Conservation (phyloP, 2,797 vertebrate genomes). For the Pangasius djambal region DNA sequence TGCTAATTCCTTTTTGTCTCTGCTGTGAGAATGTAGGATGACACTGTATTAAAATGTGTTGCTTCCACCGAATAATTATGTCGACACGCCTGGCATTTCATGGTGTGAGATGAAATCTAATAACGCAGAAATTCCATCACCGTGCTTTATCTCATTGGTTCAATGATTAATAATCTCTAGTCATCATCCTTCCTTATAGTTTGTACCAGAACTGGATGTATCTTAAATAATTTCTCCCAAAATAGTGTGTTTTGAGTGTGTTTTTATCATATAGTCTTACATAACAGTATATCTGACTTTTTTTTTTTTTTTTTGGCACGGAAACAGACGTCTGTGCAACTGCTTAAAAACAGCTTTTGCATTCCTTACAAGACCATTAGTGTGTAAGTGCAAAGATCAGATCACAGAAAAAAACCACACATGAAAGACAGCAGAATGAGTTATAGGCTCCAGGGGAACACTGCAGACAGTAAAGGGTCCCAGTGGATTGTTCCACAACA, state of each 20-base stretch:
- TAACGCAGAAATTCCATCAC: not conserved
- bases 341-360: constrained; percentile 7
- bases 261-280: constrained; percentile 5
- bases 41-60: not conserved
- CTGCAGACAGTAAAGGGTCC: not conserved
- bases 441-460: constrained; percentile 19
- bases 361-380: constrained; percentile 40
- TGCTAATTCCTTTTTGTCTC: not conserved
- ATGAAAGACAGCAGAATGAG: constrained; percentile 23
- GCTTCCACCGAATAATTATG: not conserved
- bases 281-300: not conserved
- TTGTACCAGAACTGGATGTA: not conserved
- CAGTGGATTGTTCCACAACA: not conserved
- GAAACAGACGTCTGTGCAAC: constrained; percentile 22
- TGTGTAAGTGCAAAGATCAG: constrained; percentile 30
- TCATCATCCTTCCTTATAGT: constrained; percentile 14
- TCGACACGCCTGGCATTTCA: not conserved
- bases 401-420: constrained; percentile 21
- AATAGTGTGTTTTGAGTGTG: not conserved
- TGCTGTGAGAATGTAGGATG: not conserved
- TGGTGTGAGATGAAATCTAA: not conserved
- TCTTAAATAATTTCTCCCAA: constrained; percentile 6
- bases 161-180: not conserved
- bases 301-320: not conserved
- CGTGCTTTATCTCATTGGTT: constrained; percentile 8